These are phyloP conservation scores for Scaptomyza montana DNA, from an alignment of 1,140 invertebrate genomes.

Conservation along the genomic window DNA sequence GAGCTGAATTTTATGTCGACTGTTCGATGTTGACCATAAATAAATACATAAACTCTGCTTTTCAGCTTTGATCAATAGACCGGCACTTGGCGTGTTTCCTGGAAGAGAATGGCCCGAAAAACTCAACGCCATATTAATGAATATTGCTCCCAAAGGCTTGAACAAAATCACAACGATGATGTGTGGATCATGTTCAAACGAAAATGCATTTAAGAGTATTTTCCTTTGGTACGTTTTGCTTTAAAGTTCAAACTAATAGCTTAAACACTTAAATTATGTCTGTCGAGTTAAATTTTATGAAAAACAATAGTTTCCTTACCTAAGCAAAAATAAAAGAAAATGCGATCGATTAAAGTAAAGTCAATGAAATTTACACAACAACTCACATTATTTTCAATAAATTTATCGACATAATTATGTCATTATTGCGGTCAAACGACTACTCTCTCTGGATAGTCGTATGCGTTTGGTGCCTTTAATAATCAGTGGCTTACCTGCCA, in stretches of 20 bases:
- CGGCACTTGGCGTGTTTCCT: constrained; percentile 96
- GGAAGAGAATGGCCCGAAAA: constrained; percentile 92
- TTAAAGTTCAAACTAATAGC: neutral
- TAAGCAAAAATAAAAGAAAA: too few relatives aligned
- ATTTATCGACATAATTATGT: too few relatives aligned
- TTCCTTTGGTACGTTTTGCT: constrained; percentile 88
- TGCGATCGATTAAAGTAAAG: too few relatives aligned
- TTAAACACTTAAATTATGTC: neutral
- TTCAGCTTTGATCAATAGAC: constrained; percentile 93
- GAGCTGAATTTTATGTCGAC: too few relatives aligned
- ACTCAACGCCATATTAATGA: constrained; percentile 89
- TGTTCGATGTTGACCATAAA: too few relatives aligned
- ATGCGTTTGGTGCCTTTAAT: too few relatives aligned
- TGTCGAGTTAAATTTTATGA: constrained; percentile 71
- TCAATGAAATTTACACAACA: too few relatives aligned
- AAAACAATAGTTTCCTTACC: too few relatives aligned
- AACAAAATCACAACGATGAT: constrained; percentile 96
- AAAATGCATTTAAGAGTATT: constrained; percentile 97
- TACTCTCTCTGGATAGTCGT: too few relatives aligned
- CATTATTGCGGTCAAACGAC: too few relatives aligned
- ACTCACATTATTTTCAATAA: too few relatives aligned
- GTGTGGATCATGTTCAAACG: constrained; percentile 98
- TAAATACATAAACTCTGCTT: constrained; percentile 2
- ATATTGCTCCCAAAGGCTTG: constrained; percentile 92
- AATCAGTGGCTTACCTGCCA: too few relatives aligned